Conservation (phyloP, 37 sponge, comb jelly and placozoan genomes). For the Aphrocallistes beatrix region DNA sequence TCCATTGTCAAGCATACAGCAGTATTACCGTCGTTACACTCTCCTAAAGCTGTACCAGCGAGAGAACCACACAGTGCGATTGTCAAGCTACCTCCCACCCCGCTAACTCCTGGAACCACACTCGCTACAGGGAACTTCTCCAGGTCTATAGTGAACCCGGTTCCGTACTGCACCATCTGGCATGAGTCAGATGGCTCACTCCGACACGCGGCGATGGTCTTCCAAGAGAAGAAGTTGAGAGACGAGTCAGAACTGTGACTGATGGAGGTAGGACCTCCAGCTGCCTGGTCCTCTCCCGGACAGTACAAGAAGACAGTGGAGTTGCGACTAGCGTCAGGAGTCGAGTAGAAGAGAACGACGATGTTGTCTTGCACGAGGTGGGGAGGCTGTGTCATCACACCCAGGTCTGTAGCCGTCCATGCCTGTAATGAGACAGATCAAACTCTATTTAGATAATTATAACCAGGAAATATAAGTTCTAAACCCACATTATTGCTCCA, state of each 20-base stretch:
- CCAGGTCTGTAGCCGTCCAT: neutral
- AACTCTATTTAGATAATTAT: neutral
- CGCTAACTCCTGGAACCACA: neutral
- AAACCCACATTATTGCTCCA: neutral
- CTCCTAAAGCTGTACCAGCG: neutral
- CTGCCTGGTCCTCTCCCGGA: neutral
- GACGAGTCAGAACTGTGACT: neutral
- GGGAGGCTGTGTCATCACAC: neutral
- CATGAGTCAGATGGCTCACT: neutral
- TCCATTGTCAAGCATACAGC: neutral
- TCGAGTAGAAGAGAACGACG: neutral
- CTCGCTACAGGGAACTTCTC: neutral
- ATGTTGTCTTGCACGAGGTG: neutral
- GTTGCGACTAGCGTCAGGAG: neutral
- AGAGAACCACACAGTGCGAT: neutral
- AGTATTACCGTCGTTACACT: neutral
- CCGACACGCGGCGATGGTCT: neutral
- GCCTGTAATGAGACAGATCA: neutral
- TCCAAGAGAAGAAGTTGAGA: neutral
- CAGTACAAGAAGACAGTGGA: neutral
- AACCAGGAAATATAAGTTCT: neutral
- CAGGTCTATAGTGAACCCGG: slow-evolving; percentile 5
- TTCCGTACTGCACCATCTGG: slow-evolving; percentile 1
- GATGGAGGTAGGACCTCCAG: neutral
- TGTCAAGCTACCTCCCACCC: neutral